These are phyloP conservation scores for Phragmatobia fuliginosa DNA, from an alignment of 2,888 invertebrate genomes.

Conservation along the genomic window DNA sequence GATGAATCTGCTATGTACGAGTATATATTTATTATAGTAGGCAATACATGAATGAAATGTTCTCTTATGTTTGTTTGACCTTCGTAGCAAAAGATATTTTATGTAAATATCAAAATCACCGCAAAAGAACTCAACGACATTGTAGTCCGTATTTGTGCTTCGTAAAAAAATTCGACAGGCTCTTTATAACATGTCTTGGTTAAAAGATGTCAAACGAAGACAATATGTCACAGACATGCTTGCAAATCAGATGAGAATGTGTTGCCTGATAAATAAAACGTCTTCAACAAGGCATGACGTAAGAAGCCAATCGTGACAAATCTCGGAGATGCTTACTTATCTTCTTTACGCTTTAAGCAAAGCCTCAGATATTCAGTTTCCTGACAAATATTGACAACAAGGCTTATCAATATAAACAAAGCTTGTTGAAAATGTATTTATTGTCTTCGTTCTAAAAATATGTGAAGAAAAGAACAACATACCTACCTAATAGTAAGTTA, in stretches of 20 bases:
- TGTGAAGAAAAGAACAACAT: conserved; percentile 27
- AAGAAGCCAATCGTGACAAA: conserved; percentile 64
- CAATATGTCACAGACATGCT: conserved; percentile 75
- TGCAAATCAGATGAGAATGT: conserved; percentile 64
- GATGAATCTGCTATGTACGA: neutral
- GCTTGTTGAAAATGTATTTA: conserved; percentile 29
- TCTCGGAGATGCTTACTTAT: conserved; percentile 47
- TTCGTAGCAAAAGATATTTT: conserved; percentile 23
- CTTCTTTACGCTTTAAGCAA: conserved; percentile 55
- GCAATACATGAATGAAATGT: conserved; percentile 8
- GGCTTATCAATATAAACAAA: conserved; percentile 29
- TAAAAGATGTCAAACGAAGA: conserved; percentile 57
- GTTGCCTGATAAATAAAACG: conserved; percentile 62
- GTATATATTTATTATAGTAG: conserved; percentile 1
- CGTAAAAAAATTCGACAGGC: conserved; percentile 50
- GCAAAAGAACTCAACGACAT: conserved; percentile 29
- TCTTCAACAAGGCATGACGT: conserved; percentile 67
- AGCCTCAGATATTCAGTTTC: conserved; percentile 57
- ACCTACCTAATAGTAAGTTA: conserved; percentile 21
- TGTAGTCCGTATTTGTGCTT: conserved; percentile 31
- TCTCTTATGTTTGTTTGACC: conserved; percentile 24
- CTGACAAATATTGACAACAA: conserved; percentile 53
- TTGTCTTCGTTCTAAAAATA: conserved; percentile 2
- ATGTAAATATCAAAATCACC: conserved; percentile 42
- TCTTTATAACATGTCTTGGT: conserved; percentile 51